Conservation (phyloP, 1,140 invertebrate genomes). For the Aphaenogaster ashmeadi region DNA sequence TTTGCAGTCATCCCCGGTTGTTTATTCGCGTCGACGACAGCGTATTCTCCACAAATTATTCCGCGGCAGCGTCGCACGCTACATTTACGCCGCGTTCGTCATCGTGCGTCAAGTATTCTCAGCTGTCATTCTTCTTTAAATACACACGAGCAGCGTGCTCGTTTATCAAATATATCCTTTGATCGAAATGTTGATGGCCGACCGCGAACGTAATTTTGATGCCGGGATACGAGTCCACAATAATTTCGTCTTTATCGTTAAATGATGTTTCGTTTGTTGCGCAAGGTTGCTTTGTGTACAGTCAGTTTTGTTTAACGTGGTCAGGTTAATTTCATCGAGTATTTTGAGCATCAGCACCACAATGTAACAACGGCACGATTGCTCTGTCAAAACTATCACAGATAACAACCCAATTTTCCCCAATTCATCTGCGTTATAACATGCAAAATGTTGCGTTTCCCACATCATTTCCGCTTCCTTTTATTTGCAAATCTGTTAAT, state of each 20-base stretch:
- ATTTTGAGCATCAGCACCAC: conserved; percentile 31
- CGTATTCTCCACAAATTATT: conserved; percentile 38
- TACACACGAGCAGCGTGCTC: background rate
- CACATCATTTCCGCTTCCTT: background rate
- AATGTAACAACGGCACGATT: conserved; percentile 15
- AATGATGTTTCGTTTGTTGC: conserved; percentile 46
- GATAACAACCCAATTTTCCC: conserved; percentile 41
- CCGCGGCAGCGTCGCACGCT: background rate
- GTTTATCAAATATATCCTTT: conserved; percentile 57
- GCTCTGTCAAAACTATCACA: conserved; percentile 3
- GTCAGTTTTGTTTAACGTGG: conserved; percentile 48
- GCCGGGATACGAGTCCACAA: conserved; percentile 26
- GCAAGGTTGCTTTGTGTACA: conserved; percentile 31
- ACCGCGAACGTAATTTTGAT: conserved; percentile 40
- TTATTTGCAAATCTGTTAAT: conserved; percentile 4
- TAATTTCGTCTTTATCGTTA: conserved; percentile 58
- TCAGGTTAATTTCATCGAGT: conserved; percentile 22
- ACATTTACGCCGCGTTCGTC: conserved; percentile 6
- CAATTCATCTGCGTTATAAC: conserved; percentile 22
- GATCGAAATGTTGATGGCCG: conserved; percentile 26
- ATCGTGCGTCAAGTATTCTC: background rate
- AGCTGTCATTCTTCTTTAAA: conserved; percentile 41
- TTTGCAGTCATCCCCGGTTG: conserved; percentile 39
- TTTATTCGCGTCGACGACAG: conserved; percentile 28
- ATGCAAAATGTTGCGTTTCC: background rate